These are phyloP conservation scores for Formicarius rufipectus DNA, from an alignment of 2,113 vertebrate genomes.

Conservation along the genomic window DNA sequence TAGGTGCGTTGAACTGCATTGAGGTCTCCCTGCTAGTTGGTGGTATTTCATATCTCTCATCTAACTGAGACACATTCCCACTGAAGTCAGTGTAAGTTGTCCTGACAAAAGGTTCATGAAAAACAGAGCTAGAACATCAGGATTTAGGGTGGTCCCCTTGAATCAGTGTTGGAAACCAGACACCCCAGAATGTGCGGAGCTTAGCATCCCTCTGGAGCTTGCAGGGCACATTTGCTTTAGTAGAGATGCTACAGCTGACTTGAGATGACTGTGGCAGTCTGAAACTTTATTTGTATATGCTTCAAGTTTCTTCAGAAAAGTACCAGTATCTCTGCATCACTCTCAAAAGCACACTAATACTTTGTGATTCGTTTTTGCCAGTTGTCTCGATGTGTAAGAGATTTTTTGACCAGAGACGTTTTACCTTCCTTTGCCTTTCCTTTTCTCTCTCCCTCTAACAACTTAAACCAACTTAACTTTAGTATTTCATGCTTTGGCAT, in stretches of 20 bases:
- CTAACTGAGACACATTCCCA: background rate
- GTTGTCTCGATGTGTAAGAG: background rate
- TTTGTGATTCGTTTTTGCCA: background rate
- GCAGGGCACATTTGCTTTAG: background rate
- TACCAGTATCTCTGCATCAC: background rate
- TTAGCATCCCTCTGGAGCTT: background rate
- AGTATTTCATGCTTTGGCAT: slow-evolving; percentile 31
- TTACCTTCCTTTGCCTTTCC: no score
- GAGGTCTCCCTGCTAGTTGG: background rate
- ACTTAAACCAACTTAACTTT: slow-evolving; percentile 58
- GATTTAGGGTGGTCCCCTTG: background rate
- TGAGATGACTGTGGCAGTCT: background rate
- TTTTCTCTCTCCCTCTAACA: background rate
- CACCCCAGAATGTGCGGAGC: background rate
- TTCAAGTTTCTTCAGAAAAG: slow-evolving; percentile 23
- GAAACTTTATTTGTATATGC: slow-evolving; percentile 4
- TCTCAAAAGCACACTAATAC: background rate
- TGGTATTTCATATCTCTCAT: background rate
- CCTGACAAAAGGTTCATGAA: background rate
- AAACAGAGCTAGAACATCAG: background rate
- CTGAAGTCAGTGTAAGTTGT: background rate
- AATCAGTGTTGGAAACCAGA: background rate
- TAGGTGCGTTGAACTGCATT: background rate
- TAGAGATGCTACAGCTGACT: background rate
- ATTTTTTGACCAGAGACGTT: slow-evolving; percentile 3